These are phyloP conservation scores for Epizoanthus illoricatus DNA, from an alignment of 92 coral and sea anemone genomes.

Conservation along the genomic window DNA sequence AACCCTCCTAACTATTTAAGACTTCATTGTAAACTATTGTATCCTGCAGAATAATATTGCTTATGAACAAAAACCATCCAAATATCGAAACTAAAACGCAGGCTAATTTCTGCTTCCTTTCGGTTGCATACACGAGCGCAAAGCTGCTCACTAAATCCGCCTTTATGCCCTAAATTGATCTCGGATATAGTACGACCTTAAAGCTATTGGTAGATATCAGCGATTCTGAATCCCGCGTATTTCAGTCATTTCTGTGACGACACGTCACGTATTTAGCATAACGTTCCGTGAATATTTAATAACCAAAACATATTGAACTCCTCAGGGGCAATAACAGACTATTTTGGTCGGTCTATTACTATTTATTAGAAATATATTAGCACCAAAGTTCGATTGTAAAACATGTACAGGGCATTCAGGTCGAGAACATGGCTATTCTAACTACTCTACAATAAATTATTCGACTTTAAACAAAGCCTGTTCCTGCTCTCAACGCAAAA, in stretches of 20 bases:
- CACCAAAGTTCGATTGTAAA: neutral
- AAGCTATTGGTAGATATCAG: neutral
- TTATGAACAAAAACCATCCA: neutral
- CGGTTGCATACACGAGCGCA: too few species aligned
- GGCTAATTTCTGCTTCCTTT: neutral
- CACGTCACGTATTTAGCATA: conserved; percentile 23
- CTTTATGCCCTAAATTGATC: neutral
- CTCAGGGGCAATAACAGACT: neutral
- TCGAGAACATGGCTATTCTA: neutral
- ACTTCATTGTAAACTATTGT: conserved; percentile 1
- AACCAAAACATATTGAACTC: conserved; percentile 16
- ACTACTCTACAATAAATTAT: neutral
- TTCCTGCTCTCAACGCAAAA: neutral
- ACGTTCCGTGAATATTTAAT: conserved; percentile 28
- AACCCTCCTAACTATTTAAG: neutral
- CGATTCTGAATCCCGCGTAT: conserved; percentile 5
- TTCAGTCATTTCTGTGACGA: conserved; percentile 7
- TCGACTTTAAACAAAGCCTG: conserved; percentile 15
- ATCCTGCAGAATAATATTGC: neutral
- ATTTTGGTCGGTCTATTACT: neutral
- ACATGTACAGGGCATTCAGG: neutral
- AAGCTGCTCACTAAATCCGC: neutral
- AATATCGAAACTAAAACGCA: neutral
- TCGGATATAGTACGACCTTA: too few species aligned
- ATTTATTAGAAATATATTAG: neutral